Percentiles rank a stretch among this genome's conserved stretches.
Evolutionary conservation across 2,797 vertebrate genomes (phyloP).

Genomic region (Rousettus madagascariensis): DNA sequence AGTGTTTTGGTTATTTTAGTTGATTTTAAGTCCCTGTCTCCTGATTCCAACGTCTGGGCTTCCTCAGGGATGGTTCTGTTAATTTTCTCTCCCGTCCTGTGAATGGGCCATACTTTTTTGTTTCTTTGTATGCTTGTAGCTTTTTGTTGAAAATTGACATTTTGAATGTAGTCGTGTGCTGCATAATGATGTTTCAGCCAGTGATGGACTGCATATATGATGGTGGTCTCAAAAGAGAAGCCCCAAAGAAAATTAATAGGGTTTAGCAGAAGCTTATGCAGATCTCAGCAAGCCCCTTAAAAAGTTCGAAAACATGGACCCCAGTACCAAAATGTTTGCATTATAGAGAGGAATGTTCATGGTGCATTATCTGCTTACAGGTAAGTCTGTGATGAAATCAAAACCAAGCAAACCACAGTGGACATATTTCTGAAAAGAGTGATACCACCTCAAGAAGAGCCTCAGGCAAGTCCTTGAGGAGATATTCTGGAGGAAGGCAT

Average conservation of each 20-base stretch:
- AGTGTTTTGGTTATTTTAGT: too few relatives aligned
- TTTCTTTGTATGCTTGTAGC: not conserved
- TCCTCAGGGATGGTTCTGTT: not conserved
- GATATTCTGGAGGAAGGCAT: not conserved
- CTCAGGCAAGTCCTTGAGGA: not conserved
- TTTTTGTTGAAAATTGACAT: not conserved
- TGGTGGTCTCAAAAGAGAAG: too few relatives aligned
- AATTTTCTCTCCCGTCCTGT: not conserved
- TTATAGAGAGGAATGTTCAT: not conserved
- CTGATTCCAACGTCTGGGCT: not conserved
- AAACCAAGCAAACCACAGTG: not conserved
- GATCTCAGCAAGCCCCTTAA: not conserved
- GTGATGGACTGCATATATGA: too few relatives aligned
- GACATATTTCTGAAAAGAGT: not conserved
- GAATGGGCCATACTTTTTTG: not conserved
- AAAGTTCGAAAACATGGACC: not conserved
- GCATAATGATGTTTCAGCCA: too few relatives aligned
- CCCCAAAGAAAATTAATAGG: too few relatives aligned
- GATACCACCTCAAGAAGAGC: not conserved
- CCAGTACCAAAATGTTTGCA: not conserved
- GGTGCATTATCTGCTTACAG: too few relatives aligned
- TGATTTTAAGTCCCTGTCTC: not conserved
- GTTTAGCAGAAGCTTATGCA: not conserved
- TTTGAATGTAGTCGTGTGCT: not conserved
- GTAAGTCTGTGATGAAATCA: not conserved